Percentiles rank a stretch among this genome's conserved stretches.
These are phyloP conservation scores for Thamnophis elegans DNA, from an alignment of 2,797 vertebrate species.

Conservation along the genomic window DNA sequence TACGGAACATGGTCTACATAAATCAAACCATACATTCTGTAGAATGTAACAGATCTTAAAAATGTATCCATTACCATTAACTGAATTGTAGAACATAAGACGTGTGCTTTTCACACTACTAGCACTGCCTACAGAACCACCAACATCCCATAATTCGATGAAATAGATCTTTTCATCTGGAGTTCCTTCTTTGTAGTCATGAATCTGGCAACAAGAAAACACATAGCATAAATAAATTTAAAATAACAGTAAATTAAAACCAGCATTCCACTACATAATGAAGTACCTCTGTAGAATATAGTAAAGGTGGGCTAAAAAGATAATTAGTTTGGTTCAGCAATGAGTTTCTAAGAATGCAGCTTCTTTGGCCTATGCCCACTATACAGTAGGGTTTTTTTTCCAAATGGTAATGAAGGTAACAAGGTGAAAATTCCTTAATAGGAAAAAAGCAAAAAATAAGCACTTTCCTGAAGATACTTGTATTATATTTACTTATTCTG, in stretches of 20 bases:
- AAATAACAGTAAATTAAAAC: background rate
- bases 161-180: slow-evolving; percentile 97
- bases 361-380: background rate
- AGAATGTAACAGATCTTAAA: background rate
- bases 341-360: background rate
- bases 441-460: background rate
- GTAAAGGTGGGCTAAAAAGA: background rate
- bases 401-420: background rate
- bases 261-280: background rate
- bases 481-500: background rate
- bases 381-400: background rate
- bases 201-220: slow-evolving; percentile 77
- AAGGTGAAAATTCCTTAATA: background rate
- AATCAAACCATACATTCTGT: background rate
- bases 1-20: background rate
- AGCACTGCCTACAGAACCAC: slow-evolving; percentile 92
- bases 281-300: background rate
- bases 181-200: slow-evolving; percentile 97
- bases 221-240: background rate
- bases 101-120: slow-evolving; percentile 95
- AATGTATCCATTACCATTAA: slow-evolving; percentile 82
- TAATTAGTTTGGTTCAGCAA: background rate
- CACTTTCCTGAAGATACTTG: background rate
- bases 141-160: slow-evolving; percentile 97
- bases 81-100: slow-evolving; percentile 94